Conservation (phyloP, 2,888 invertebrate genomes). For the Alsophila aescularia region DNA sequence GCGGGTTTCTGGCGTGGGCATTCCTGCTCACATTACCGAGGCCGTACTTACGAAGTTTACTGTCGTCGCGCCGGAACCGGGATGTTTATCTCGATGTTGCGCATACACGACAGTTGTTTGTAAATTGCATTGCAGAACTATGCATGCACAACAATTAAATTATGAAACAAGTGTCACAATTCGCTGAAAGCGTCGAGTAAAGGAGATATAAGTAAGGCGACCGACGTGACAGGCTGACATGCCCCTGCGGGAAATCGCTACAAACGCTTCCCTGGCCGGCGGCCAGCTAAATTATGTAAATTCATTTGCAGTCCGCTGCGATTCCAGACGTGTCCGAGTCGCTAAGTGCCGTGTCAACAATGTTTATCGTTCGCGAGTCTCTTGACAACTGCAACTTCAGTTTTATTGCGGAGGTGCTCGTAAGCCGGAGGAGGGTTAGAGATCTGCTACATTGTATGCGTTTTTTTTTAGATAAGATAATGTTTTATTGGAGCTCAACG, state of each 20-base stretch:
- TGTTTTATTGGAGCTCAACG: slow-evolving; percentile 41
- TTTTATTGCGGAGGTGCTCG: slow-evolving; percentile 10
- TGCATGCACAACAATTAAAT: background rate
- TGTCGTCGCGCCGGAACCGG: background rate
- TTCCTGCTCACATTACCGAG: slow-evolving; percentile 27
- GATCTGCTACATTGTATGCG: slow-evolving; percentile 9
- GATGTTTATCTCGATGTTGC: background rate
- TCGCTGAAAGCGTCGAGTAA: slow-evolving; percentile 11
- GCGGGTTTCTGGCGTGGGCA: slow-evolving; percentile 15
- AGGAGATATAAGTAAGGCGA: slow-evolving; percentile 44
- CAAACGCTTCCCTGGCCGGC: slow-evolving; percentile 57
- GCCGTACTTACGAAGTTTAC: slow-evolving; percentile 14
- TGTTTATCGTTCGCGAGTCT: slow-evolving; percentile 42
- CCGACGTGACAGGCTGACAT: slow-evolving; percentile 44
- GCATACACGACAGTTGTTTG: background rate
- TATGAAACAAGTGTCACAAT: slow-evolving; percentile 7
- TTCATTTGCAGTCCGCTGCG: slow-evolving; percentile 68
- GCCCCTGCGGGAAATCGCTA: slow-evolving; percentile 48
- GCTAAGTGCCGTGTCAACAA: slow-evolving; percentile 58
- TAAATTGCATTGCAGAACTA: background rate
- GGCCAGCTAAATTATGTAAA: slow-evolving; percentile 72
- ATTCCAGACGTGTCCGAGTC: slow-evolving; percentile 51
- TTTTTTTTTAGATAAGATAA: slow-evolving; percentile 4
- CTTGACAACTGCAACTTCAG: slow-evolving; percentile 26
- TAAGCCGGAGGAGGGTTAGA: background rate